A percentile compares a stretch with the other conserved stretches of the same genome.
Evolutionary conservation across 2,888 invertebrate species (phyloP).

Genomic region (Ypsolopha scabrella): DNA sequence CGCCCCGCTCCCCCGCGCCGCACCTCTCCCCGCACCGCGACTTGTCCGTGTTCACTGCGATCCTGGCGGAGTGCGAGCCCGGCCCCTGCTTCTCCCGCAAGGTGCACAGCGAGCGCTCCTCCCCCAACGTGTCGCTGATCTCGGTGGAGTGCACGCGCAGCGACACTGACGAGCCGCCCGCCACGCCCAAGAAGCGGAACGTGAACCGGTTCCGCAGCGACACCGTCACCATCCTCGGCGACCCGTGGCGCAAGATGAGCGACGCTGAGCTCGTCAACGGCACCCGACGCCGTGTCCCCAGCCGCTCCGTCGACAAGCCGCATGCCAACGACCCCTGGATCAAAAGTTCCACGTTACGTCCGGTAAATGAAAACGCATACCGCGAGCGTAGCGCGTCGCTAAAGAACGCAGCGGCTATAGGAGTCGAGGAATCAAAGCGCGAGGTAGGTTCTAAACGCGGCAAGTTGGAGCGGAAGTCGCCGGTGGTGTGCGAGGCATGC

Average conservation of each 20-base stretch:
- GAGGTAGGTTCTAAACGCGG: constrained; percentile 25
- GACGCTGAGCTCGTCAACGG: constrained; percentile 26
- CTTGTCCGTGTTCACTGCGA: no score
- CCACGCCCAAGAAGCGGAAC: constrained; percentile 13
- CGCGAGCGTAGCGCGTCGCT: constrained; percentile 15
- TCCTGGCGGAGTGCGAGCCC: no score
- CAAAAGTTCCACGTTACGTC: background rate
- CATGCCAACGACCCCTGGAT: constrained; percentile 16
- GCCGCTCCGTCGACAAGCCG: constrained; percentile 16
- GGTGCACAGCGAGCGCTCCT: constrained; percentile 41
- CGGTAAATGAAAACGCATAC: background rate
- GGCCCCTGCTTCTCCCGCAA: constrained; percentile 9
- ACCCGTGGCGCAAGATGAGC: constrained; percentile 52
- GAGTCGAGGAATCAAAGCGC: constrained; percentile 10
- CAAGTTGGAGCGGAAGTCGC: constrained; percentile 30
- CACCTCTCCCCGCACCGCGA: constrained; percentile 8
- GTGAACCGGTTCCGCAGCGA: constrained; percentile 15
- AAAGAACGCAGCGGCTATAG: constrained; percentile 5
- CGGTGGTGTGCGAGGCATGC: constrained; percentile 35
- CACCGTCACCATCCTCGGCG: constrained; percentile 20
- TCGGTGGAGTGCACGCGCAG: constrained; percentile 10
- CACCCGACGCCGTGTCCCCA: constrained; percentile 10
- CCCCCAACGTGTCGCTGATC: constrained; percentile 34
- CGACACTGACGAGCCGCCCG: constrained; percentile 5
- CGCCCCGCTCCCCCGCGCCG: constrained; percentile 15